These are phyloP conservation scores for Nyctibius bracteatus DNA, from an alignment of 2,113 vertebrate species.

Conservation along the genomic window DNA sequence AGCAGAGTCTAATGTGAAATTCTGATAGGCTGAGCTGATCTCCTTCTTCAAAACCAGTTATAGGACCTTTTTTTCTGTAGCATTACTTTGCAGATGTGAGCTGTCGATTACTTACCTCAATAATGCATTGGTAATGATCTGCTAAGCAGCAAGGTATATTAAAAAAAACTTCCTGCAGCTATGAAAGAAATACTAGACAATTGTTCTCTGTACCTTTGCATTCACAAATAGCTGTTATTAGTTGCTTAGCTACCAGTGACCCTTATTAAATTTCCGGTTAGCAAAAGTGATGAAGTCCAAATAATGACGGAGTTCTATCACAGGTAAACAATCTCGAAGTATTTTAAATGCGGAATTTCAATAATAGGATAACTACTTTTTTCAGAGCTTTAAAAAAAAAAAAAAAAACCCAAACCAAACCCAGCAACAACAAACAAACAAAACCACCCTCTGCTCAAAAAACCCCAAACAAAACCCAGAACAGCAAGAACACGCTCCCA, in stretches of 20 bases:
- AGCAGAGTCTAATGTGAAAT: background rate
- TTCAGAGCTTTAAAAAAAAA: background rate
- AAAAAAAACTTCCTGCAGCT: background rate
- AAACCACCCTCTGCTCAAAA: background rate
- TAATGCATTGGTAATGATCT: background rate
- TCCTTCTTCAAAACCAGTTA: background rate
- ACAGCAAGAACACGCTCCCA: background rate
- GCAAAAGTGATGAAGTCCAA: background rate
- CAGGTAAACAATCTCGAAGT: background rate
- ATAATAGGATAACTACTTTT: background rate
- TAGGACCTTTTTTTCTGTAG: background rate
- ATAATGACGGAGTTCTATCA: background rate
- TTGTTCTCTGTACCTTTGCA: background rate
- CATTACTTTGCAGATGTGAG: background rate
- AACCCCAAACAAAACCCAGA: background rate
- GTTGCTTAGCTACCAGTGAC: constrained; percentile 66
- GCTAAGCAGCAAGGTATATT: background rate
- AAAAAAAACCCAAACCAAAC: background rate
- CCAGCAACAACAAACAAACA: background rate
- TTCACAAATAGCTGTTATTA: constrained; percentile 20
- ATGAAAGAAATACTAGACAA: background rate
- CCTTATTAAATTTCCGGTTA: constrained; percentile 29
- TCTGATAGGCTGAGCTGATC: background rate
- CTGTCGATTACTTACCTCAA: background rate
- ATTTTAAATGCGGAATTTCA: background rate